phyloP scores from a whole-genome alignment of 2,888 invertebrate genomes.

The Apotomis capreana region DNA sequence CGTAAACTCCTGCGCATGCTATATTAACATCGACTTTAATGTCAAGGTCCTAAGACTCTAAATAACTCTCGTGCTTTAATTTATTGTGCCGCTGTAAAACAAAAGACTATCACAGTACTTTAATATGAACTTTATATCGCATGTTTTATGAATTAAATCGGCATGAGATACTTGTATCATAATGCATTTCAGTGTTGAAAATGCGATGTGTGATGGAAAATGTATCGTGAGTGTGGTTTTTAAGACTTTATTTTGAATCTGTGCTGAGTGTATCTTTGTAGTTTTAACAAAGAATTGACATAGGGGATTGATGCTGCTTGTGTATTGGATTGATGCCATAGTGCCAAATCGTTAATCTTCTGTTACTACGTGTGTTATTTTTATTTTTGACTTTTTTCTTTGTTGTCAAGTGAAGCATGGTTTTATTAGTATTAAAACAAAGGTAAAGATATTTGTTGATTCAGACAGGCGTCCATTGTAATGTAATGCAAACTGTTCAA shows the following conservation, averaged over 20 bases:
- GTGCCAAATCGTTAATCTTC: slow-evolving; percentile 16
- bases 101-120: not conserved
- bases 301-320: slow-evolving; percentile 23
- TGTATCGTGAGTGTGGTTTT: slow-evolving; percentile 1
- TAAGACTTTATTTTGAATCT: slow-evolving; percentile 5
- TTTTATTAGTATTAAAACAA: not conserved
- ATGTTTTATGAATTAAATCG: not conserved
- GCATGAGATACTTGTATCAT: not conserved
- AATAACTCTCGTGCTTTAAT: slow-evolving; percentile 15
- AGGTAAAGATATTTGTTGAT: not conserved
- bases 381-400: not conserved
- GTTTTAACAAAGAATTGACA: slow-evolving; percentile 29
- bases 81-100: slow-evolving; percentile 15
- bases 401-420: not conserved
- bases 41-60: slow-evolving; percentile 48
- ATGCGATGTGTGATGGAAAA: slow-evolving; percentile 6
- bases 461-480: no score
- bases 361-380: slow-evolving; percentile 13
- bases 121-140: slow-evolving; percentile 1
- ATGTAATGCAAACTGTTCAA: no score
- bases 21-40: slow-evolving; percentile 53
- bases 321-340: slow-evolving; percentile 37
- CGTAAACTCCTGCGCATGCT: slow-evolving; percentile 49
- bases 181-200: not conserved
- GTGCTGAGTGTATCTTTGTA: slow-evolving; percentile 3